phyloP scores from a whole-genome alignment of 2,888 invertebrate species.

The Coleophora deauratella region DNA sequence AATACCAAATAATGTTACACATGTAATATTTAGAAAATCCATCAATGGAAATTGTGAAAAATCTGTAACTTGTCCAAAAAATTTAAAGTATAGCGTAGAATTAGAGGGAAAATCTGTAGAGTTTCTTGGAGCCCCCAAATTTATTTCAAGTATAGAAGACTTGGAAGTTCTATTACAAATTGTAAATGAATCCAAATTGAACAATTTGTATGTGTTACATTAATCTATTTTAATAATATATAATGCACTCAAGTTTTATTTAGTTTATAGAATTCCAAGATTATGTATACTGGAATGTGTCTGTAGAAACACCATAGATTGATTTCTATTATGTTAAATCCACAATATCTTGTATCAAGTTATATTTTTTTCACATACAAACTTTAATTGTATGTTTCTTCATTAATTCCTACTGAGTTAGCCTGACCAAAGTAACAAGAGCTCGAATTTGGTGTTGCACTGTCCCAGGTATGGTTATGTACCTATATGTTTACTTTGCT shows the following conservation, averaged over 20 bases:
- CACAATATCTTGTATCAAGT: no score
- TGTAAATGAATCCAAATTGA: constrained; percentile 59
- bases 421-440: no score
- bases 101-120: constrained; percentile 56
- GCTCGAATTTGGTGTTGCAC: no score
- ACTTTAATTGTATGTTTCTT: no score
- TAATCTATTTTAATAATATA: neutral
- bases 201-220: constrained; percentile 56
- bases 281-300: neutral
- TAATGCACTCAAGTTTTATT: no score
- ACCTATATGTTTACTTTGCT: no score
- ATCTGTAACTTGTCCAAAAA: constrained; percentile 58
- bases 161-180: constrained; percentile 65
- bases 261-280: no score
- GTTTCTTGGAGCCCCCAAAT: constrained; percentile 64
- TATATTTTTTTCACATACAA: no score
- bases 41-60: constrained; percentile 44
- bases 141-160: constrained; percentile 59
- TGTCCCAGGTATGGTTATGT: no score
- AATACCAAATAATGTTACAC: constrained; percentile 26
- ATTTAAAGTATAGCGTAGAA: constrained; percentile 57
- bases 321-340: no score
- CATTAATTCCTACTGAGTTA: no score
- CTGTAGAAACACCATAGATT: no score
- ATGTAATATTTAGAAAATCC: constrained; percentile 56